Evolutionary conservation across 2,888 invertebrate species (phyloP), one percentile per base, ranked within the genome.

Genomic region (Ochropleura leucogaster): DNA sequence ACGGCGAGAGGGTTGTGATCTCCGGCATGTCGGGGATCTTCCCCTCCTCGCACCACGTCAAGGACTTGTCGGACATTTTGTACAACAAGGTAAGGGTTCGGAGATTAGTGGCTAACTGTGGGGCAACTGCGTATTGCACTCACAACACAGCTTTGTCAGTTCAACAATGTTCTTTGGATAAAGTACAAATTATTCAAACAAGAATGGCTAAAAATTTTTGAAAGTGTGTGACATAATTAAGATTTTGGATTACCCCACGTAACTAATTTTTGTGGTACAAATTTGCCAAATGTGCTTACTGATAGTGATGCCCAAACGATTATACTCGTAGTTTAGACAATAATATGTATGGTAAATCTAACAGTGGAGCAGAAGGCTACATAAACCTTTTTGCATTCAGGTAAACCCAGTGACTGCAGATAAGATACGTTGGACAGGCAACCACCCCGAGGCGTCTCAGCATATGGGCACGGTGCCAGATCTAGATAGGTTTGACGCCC

Each of bases 401-500:
- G 40, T 59, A 4, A 59, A 59, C 40, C 59, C 59, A 40, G 59
- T 59, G 16, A 59, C 16, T 16, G 30, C 59, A 16, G 59, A 59
- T 16, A 40, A 9, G 40, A 0, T 59, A 16, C 59, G 59, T 59
- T 59, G 59, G 59, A 40, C 59, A 16, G 40, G 59, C 40, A 16
- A 9, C 4, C 59, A 59, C 40, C 94, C 94, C 0, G 94, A 94
- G 68, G 88, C 97, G 20, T 97, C 98, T 0, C 94, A 96, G 59
- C 94, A 97, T 68, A 95, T 97, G 3, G 98, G 98, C n/a, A 97
- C 97, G 88, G 89, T 98, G 0, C 95, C 96, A 6, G 95, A 96
- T 7, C 90, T 98, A 8, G 92, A 95, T 10, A 97, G 97, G 78
- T 98, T 98, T 85, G 98, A 98, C 89, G 97, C 97, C 0, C 97